Evolutionary conservation across 2,113 vertebrate species (phyloP).

Genomic region (Amphiprion percula): DNA sequence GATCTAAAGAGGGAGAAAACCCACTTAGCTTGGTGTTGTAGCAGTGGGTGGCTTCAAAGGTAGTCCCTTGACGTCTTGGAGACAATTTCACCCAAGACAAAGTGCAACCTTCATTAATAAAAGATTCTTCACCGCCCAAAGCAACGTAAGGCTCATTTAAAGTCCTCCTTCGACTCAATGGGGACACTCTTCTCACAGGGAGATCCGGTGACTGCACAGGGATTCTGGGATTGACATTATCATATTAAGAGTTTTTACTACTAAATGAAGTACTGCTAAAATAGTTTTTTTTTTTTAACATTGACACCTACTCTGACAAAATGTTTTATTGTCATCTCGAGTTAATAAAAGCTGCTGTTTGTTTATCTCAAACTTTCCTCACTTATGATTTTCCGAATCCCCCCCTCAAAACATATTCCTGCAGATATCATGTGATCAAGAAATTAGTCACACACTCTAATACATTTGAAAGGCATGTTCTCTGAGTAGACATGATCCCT

Average conservation of each 20-base stretch:
- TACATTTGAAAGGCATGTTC: constrained; percentile 73
- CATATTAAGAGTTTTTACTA: constrained; percentile 24
- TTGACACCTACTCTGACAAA: constrained; percentile 14
- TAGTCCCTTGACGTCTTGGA: constrained; percentile 50
- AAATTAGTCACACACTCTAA: constrained; percentile 59
- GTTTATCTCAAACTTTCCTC: constrained; percentile 35
- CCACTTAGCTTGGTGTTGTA: constrained; percentile 54
- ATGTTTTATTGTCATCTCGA: constrained; percentile 32
- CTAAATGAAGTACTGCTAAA: constrained; percentile 25
- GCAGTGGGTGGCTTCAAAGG: constrained; percentile 53
- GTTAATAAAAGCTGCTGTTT: constrained; percentile 17
- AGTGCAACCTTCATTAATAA: constrained; percentile 80
- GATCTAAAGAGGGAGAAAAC: constrained; percentile 58
- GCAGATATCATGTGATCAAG: constrained; percentile 32
- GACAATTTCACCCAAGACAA: constrained; percentile 67
- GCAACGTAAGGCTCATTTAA: constrained; percentile 57
- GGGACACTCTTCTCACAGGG: constrained; percentile 44
- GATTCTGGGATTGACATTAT: constrained; percentile 37
- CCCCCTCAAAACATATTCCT: background rate
- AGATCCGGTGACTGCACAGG: constrained; percentile 5
- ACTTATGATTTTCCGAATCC: background rate
- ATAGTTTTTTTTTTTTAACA: background rate
- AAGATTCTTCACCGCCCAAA: constrained; percentile 67
- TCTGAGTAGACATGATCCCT: constrained; percentile 70
- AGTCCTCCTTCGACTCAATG: constrained; percentile 52